phyloP scores from a whole-genome alignment of 2,113 vertebrate genomes.

The Sorex fumeus region DNA sequence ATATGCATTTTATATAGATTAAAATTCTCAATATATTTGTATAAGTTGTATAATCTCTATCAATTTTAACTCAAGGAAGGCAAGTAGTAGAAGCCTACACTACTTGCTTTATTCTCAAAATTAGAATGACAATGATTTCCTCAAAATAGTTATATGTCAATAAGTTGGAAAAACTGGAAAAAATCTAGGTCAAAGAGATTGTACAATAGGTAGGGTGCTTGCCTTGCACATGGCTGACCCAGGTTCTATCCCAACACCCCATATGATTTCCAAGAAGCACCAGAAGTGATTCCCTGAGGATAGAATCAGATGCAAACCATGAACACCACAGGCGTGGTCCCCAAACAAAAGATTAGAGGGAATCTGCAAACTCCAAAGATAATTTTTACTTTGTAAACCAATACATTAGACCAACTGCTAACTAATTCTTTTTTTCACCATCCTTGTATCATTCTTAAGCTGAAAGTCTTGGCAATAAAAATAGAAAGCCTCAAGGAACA shows the following conservation, averaged over 20 bases:
- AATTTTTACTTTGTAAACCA: background rate
- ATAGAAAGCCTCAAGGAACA: background rate
- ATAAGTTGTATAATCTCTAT: conserved; percentile 18
- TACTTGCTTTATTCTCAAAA: background rate
- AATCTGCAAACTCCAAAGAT: too few relatives aligned
- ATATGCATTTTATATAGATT: too few relatives aligned
- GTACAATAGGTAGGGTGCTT: too few relatives aligned
- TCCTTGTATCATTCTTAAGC: background rate
- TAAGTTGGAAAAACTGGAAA: background rate
- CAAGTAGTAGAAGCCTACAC: background rate
- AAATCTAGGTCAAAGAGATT: background rate
- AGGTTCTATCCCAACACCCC: too few relatives aligned
- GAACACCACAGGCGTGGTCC: too few relatives aligned
- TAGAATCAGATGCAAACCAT: too few relatives aligned
- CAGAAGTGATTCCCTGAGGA: too few relatives aligned
- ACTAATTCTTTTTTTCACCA: accelerated
- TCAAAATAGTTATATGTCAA: background rate
- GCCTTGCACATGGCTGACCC: too few relatives aligned
- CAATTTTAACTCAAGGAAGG: background rate
- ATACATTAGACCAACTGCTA: background rate
- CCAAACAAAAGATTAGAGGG: too few relatives aligned
- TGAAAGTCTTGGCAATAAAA: background rate
- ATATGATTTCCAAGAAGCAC: too few relatives aligned
- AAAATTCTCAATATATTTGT: background rate
- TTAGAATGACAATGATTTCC: background rate